Evolutionary conservation across 2,113 vertebrate species (phyloP).

Genomic region (Bufo gargarizans): DNA sequence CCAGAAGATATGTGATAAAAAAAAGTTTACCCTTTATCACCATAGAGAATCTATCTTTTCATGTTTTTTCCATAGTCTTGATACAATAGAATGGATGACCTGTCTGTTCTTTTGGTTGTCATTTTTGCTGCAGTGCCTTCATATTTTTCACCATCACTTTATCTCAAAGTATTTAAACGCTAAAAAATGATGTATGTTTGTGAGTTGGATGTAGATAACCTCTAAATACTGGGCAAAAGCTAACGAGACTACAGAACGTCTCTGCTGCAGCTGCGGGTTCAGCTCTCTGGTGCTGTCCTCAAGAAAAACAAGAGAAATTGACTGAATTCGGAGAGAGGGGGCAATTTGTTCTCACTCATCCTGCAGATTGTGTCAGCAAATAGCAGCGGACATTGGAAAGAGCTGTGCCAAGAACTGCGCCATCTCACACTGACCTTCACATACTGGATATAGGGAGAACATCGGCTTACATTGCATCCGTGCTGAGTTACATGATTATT

Average conservation of each 20-base stretch:
- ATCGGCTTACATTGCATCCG: neutral
- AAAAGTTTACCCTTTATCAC: neutral
- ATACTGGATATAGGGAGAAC: neutral
- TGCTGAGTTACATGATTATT: slow-evolving; percentile 8
- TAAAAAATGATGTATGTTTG: neutral
- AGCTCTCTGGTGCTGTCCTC: slow-evolving; percentile 8
- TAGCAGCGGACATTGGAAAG: neutral
- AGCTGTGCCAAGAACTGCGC: slow-evolving; percentile 1
- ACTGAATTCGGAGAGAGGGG: slow-evolving; percentile 20
- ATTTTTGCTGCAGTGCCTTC: neutral
- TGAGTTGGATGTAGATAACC: neutral
- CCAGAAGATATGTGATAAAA: neutral
- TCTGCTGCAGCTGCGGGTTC: neutral
- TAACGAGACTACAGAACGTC: neutral
- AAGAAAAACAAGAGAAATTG: slow-evolving; percentile 21
- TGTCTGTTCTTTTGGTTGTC: neutral
- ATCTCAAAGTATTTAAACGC: neutral
- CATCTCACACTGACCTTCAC: slow-evolving; percentile 30
- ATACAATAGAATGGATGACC: neutral
- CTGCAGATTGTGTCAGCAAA: slow-evolving; percentile 25
- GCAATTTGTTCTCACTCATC: slow-evolving; percentile 19
- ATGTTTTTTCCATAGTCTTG: neutral
- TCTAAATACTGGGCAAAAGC: neutral
- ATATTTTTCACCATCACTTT: neutral
- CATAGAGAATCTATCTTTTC: neutral